These are phyloP conservation scores for Dorcus hopei DNA, from an alignment of 2,888 invertebrate genomes.

Conservation along the genomic window DNA sequence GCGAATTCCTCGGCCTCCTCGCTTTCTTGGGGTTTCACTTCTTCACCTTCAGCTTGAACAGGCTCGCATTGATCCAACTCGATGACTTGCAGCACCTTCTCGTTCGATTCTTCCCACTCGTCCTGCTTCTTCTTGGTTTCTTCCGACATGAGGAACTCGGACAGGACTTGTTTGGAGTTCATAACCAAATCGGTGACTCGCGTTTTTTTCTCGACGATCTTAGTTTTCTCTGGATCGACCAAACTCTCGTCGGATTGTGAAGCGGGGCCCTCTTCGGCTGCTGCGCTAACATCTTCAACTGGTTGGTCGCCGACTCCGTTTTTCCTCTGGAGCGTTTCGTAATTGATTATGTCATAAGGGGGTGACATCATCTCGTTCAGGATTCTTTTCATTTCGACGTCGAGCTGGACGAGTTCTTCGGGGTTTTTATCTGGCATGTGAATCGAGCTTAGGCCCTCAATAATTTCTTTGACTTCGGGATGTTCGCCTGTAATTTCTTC, in stretches of 20 bases:
- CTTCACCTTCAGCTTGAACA: conserved; percentile 6
- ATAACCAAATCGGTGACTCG: conserved; percentile 45
- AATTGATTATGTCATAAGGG: conserved; percentile 47
- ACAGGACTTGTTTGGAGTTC: conserved; percentile 43
- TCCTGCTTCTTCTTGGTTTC: conserved; percentile 28
- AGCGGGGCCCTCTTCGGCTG: conserved; percentile 47
- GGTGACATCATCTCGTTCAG: conserved; percentile 43
- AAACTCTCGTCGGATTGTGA: conserved; percentile 44
- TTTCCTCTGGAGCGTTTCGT: conserved; percentile 36
- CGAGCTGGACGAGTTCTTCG: conserved; percentile 17
- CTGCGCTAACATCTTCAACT: conserved; percentile 33
- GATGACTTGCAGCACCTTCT: conserved; percentile 34
- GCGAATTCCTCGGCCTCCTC: conserved; percentile 9
- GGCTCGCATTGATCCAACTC: conserved; percentile 24
- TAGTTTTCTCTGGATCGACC: conserved; percentile 42
- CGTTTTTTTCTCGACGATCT: conserved; percentile 50
- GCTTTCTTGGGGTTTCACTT: conserved; percentile 11
- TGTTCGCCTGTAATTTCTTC: conserved; percentile 7
- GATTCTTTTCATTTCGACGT: conserved; percentile 28
- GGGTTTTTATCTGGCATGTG: conserved; percentile 14
- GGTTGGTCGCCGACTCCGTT: conserved; percentile 49
- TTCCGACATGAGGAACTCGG: conserved; percentile 33
- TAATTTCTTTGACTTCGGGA: conserved; percentile 22
- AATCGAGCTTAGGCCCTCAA: conserved; percentile 26
- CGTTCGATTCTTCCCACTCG: conserved; percentile 36